Conservation (phyloP, 2,113 vertebrate species). For the Pitta sordida region DNA sequence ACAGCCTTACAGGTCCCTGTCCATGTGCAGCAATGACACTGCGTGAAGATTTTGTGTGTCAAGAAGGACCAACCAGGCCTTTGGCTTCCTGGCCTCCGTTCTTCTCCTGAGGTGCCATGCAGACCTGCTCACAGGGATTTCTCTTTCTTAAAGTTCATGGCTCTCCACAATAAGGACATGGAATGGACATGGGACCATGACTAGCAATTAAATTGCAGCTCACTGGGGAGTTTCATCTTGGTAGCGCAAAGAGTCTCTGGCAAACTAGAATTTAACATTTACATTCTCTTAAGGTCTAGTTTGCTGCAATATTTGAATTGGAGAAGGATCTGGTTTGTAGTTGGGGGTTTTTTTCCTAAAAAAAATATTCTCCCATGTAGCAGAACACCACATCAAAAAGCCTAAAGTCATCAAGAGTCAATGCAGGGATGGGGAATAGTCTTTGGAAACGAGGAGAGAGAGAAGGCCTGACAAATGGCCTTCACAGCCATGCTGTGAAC, state of each 20-base stretch:
- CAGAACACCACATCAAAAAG: not conserved
- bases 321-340: not conserved
- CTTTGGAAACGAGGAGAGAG: not conserved
- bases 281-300: not conserved
- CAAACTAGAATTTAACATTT: not conserved
- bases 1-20: not conserved
- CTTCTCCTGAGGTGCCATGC: not conserved
- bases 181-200: not conserved
- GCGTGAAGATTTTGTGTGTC: not conserved
- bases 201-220: not conserved
- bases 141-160: not conserved
- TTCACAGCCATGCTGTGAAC: not conserved
- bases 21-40: not conserved
- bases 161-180: not conserved
- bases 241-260: not conserved
- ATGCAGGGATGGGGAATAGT: not conserved
- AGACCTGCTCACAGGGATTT: not conserved
- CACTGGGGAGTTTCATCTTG: not conserved
- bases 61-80: not conserved
- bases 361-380: not conserved
- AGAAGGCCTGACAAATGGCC: not conserved
- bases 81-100: not conserved
- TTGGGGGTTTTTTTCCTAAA: not conserved
- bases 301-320: not conserved
- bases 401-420: not conserved